A percentile compares a stretch with the other conserved stretches of the same genome.
phyloP scores from a whole-genome alignment of 2,888 invertebrate species.

The Bombyx huttoni region DNA sequence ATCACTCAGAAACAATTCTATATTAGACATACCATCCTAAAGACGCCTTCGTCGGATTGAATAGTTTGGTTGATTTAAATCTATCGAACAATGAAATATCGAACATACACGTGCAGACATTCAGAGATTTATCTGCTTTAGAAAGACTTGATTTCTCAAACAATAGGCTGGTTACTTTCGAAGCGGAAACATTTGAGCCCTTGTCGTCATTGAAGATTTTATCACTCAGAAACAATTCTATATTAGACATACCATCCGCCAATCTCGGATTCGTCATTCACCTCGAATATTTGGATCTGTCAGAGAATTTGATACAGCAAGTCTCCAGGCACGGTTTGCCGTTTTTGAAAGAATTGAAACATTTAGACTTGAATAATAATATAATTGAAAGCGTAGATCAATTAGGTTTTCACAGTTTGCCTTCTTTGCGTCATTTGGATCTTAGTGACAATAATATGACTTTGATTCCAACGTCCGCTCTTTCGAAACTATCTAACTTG shows the following conservation, averaged over 20 bases:
- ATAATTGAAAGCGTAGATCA: slow-evolving; percentile 80
- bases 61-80: slow-evolving; percentile 77
- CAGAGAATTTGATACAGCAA: slow-evolving; percentile 83
- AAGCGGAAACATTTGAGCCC: slow-evolving; percentile 79
- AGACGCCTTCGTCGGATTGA: slow-evolving; percentile 83
- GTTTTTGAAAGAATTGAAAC: slow-evolving; percentile 77
- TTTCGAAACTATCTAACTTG: slow-evolving; percentile 83
- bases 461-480: slow-evolving; percentile 80
- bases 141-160: slow-evolving; percentile 82
- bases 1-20: slow-evolving; percentile 82
- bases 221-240: slow-evolving; percentile 82
- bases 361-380: slow-evolving; percentile 82
- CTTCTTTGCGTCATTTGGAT: slow-evolving; percentile 80
- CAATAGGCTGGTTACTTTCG: slow-evolving; percentile 82
- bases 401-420: slow-evolving; percentile 81
- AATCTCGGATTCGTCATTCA: slow-evolving; percentile 77
- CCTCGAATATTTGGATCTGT: slow-evolving; percentile 81
- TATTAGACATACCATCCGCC: slow-evolving; percentile 81
- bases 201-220: slow-evolving; percentile 79
- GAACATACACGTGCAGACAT: slow-evolving; percentile 80
- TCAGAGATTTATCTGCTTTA: slow-evolving; percentile 82
- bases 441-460: slow-evolving; percentile 88
- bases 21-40: slow-evolving; percentile 83
- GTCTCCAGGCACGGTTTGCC: slow-evolving; percentile 82
- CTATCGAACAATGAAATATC: slow-evolving; percentile 85